Evolutionary conservation across 2,113 vertebrate species (phyloP).

Genomic region (Falcunculus frontatus): DNA sequence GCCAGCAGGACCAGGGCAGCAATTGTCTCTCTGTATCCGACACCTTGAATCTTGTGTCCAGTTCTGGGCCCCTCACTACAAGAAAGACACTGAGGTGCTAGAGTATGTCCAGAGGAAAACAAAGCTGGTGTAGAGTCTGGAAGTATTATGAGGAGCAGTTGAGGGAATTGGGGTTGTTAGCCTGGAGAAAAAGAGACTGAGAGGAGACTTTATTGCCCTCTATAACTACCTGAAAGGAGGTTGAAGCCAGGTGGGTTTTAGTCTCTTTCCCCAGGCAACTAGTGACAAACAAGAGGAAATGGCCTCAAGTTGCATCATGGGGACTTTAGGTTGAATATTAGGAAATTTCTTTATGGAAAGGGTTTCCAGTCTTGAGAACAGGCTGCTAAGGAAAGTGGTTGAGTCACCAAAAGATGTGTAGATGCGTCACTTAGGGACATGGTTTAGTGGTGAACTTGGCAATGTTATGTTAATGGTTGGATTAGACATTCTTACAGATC

Average conservation of each 20-base stretch:
- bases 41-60: not conserved
- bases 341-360: not conserved
- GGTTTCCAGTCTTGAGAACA: not conserved
- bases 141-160: not conserved
- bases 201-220: not conserved
- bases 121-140: not conserved
- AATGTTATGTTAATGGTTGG: not conserved
- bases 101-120: not conserved
- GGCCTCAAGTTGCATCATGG: not conserved
- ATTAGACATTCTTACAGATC: not conserved
- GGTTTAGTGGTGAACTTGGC: not conserved
- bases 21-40: no score
- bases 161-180: not conserved
- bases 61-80: not conserved
- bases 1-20: not conserved
- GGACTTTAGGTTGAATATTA: not conserved
- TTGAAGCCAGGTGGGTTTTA: not conserved
- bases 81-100: not conserved
- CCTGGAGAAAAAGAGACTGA: not conserved
- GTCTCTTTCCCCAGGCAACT: not conserved
- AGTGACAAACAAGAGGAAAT: not conserved
- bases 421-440: not conserved
- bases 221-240: not conserved
- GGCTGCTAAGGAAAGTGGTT: not conserved
- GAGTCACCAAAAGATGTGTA: not conserved